phyloP scores from a whole-genome alignment of 2,797 vertebrate species.

The Poeciliopsis infans region DNA sequence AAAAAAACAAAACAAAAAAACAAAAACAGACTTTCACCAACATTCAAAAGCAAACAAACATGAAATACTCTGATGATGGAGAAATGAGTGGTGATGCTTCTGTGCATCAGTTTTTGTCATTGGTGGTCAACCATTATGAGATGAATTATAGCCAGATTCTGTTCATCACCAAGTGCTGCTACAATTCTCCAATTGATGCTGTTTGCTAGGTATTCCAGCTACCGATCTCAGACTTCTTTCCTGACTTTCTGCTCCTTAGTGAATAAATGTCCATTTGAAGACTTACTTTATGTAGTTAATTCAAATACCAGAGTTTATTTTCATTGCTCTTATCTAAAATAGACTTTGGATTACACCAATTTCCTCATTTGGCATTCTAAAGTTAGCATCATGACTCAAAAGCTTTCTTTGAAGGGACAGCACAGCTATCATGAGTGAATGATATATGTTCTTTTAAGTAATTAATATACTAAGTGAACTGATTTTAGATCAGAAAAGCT shows the following conservation, averaged over 20 bases:
- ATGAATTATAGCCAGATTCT: background rate
- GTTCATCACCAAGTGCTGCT: background rate
- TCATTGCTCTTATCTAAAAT: background rate
- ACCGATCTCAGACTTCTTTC: background rate
- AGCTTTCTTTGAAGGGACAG: background rate
- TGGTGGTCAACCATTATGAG: background rate
- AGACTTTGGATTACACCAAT: background rate
- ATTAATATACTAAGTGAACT: background rate
- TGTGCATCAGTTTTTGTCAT: background rate
- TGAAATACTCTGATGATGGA: background rate
- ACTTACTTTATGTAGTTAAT: background rate
- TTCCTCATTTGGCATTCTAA: background rate
- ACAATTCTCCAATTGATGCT: background rate
- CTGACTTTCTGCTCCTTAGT: background rate
- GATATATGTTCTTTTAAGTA: background rate
- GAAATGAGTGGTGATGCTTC: background rate
- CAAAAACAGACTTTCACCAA: background rate
- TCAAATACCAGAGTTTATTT: background rate
- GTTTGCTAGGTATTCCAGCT: background rate
- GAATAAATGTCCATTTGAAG: background rate
- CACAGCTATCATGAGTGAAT: background rate
- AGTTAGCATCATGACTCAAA: background rate
- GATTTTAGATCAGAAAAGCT: background rate
- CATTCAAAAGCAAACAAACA: background rate
- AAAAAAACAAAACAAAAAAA: background rate